Percentiles rank a stretch among this genome's conserved stretches.
Conservation (phyloP, 2,797 vertebrate species). For the Gastrophryne carolinensis region DNA sequence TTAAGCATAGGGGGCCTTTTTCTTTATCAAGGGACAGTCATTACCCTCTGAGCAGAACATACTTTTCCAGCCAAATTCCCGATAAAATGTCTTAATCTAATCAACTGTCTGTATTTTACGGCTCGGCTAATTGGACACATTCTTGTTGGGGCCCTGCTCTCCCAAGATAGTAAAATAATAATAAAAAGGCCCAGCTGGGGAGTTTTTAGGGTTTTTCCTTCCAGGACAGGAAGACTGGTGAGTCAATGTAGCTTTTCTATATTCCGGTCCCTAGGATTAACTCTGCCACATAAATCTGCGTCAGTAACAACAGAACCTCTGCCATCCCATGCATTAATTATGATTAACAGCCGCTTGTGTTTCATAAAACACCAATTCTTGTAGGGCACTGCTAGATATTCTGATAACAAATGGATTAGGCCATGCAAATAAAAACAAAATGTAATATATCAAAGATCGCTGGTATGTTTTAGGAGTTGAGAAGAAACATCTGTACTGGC, state of each 20-base stretch:
- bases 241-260: conserved; percentile 25
- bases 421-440: conserved; percentile 48
- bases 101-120: conserved; percentile 37
- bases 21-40: neutral
- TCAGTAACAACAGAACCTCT: conserved; percentile 46
- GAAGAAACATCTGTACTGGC: conserved; percentile 44
- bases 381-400: conserved; percentile 39
- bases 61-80: neutral
- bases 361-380: conserved; percentile 35
- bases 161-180: conserved; percentile 38
- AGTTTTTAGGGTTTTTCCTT: neutral
- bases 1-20: too few relatives aligned
- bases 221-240: neutral
- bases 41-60: neutral
- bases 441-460: conserved; percentile 26
- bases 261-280: conserved; percentile 44
- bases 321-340: conserved; percentile 48
- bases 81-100: conserved; percentile 38
- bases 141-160: conserved; percentile 25
- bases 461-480: conserved; percentile 34
- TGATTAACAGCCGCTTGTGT: conserved; percentile 35
- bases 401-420: conserved; percentile 45
- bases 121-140: conserved; percentile 36
- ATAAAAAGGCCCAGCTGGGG: conserved; percentile 46
- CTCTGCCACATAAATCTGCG: conserved; percentile 49